These are phyloP conservation scores for Charina bottae DNA, from an alignment of 2,113 vertebrate species.

Conservation along the genomic window DNA sequence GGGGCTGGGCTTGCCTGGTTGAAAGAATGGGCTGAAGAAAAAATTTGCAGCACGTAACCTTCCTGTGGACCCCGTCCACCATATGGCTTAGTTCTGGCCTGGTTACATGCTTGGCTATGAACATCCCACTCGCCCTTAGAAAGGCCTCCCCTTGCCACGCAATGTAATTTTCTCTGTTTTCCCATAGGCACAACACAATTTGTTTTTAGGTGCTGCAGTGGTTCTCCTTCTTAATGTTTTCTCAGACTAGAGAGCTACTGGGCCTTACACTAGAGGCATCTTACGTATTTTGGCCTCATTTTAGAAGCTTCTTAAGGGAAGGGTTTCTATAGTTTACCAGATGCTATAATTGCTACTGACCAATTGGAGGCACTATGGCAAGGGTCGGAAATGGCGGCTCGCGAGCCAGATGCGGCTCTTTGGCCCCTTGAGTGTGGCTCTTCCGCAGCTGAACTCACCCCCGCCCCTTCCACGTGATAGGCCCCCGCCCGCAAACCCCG, in stretches of 20 bases:
- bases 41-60: background rate
- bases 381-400: too few relatives aligned
- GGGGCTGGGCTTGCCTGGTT: accelerated
- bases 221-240: background rate
- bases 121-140: background rate
- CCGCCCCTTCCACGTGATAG: too few relatives aligned
- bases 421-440: too few relatives aligned
- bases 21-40: background rate
- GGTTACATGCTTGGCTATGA: background rate
- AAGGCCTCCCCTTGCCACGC: background rate
- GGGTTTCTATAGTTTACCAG: background rate
- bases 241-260: background rate
- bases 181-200: background rate
- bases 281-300: background rate
- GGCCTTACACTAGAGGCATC: background rate
- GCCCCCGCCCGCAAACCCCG: too few relatives aligned
- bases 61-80: background rate
- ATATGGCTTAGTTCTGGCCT: background rate
- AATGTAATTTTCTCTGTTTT: background rate
- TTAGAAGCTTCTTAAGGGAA: background rate
- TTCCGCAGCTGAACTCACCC: too few relatives aligned
- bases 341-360: background rate
- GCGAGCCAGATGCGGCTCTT: too few relatives aligned
- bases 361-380: background rate
- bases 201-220: background rate